A percentile compares a stretch with the other conserved stretches of the same genome.
phyloP scores from a whole-genome alignment of 2,113 vertebrate species.

The Eolophus roseicapilla region DNA sequence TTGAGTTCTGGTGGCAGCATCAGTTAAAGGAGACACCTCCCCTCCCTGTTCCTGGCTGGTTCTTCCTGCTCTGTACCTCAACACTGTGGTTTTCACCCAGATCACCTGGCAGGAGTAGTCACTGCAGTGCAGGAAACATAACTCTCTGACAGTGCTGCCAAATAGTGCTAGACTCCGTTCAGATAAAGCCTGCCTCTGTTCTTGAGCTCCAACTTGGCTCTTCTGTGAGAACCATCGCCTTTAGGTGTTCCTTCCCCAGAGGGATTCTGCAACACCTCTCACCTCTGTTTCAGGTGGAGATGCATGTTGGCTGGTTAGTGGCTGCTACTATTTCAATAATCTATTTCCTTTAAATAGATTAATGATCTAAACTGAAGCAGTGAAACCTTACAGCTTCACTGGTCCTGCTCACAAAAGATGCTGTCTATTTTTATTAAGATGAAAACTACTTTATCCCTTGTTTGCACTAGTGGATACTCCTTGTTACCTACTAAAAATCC shows the following conservation, averaged over 20 bases:
- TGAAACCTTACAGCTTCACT: neutral
- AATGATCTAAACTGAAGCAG: neutral
- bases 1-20: neutral
- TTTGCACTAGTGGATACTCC: neutral
- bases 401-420: neutral
- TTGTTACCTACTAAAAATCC: neutral
- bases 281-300: neutral
- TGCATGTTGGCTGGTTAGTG: neutral
- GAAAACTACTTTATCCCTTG: neutral
- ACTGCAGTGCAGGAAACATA: neutral
- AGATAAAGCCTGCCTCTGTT: neutral
- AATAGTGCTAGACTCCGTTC: neutral
- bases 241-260: neutral
- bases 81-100: neutral
- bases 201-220: neutral
- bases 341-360: neutral
- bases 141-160: neutral
- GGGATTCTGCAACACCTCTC: neutral
- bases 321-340: neutral
- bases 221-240: neutral
- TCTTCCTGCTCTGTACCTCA: neutral
- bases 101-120: neutral
- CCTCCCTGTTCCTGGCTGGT: neutral
- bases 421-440: accelerated
- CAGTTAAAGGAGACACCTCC: neutral